Conservation (phyloP, 2,113 vertebrate species). For the Nothocercus julius region DNA sequence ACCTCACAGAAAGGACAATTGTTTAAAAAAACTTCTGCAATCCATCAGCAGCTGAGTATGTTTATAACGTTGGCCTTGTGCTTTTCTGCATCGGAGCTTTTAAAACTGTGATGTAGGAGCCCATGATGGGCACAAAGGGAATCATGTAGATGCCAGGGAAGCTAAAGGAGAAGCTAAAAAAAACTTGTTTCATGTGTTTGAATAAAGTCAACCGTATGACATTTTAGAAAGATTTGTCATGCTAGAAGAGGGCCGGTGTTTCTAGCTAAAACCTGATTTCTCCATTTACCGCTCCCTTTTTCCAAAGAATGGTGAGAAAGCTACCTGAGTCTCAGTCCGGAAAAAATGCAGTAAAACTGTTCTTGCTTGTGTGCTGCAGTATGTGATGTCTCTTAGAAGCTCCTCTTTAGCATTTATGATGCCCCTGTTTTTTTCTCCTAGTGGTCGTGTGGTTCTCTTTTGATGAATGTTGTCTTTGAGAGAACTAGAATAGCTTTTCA, state of each 20-base stretch:
- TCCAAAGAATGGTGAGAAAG: background rate
- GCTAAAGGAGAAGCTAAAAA: background rate
- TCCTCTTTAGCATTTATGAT: background rate
- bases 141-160: background rate
- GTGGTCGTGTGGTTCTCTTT: background rate
- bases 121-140: background rate
- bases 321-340: background rate
- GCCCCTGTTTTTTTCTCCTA: background rate
- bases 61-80: background rate
- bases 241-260: background rate
- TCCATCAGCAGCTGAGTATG: background rate
- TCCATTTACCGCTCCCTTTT: background rate
- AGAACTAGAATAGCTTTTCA: background rate
- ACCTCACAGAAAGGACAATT: background rate
- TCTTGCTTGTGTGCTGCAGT: background rate
- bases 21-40: background rate
- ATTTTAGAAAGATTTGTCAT: background rate
- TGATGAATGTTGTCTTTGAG: background rate
- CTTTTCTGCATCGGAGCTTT: background rate
- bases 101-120: background rate
- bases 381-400: background rate
- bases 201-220: background rate
- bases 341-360: background rate
- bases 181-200: background rate
- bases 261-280: background rate